Base-by-base conservation (phyloP, 2,888 invertebrate species). In the Amphimallon solstitiale region DNA sequence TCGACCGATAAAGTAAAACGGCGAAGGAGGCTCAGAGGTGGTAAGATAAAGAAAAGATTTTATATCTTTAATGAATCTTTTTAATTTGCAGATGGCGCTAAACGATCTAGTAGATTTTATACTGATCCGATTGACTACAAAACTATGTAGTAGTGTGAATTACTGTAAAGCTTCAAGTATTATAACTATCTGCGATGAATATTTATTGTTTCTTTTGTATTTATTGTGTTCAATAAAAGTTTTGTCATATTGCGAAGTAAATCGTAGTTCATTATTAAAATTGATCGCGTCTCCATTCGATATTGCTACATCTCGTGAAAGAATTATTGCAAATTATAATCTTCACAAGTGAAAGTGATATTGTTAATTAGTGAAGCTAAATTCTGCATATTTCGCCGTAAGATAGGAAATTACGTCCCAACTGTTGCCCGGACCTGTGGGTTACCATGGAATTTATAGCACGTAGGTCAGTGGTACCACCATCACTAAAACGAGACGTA, bases 131-230 rank as follows among this genome's bases (percentile, higher is more conserved):
- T 29, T 7, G 35, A 43, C 5, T 38, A 40, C 15, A 59, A 59
- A 34, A 59, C 56, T 9, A 59, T 59, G 56, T 59, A 59, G 56
- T 12, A 4, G 2, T 23, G 12, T n/a, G n/a, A n/a, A n/a, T n/a
- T n/a, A 21, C 10, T 46, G 3, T 9, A 2, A 40, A 40, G 6
- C 1, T 15, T 15, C 43, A 40, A 12, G 7, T 40, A 21, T 2
- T 46, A 3, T 10, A 46, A 46, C 15, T 56, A 9, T n/a, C 17
- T 14, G 15, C 14, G 17, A 29, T 60, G 34, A 40, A 51, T 62
- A 62, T 51, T 62, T 62, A 62, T 48, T 62, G 14, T 51, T 40
- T 23, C 29, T 62, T 51, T 48, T 45, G 12, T 61, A 61, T 61
- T 61, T 61, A 61, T 61, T 17, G 19, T 15, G 9, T 40, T 15